Percentiles rank a stretch among this genome's conserved stretches.
These are phyloP conservation scores for Eumacrocentrus americanus DNA, from an alignment of 2,888 invertebrate genomes.

Conservation along the genomic window DNA sequence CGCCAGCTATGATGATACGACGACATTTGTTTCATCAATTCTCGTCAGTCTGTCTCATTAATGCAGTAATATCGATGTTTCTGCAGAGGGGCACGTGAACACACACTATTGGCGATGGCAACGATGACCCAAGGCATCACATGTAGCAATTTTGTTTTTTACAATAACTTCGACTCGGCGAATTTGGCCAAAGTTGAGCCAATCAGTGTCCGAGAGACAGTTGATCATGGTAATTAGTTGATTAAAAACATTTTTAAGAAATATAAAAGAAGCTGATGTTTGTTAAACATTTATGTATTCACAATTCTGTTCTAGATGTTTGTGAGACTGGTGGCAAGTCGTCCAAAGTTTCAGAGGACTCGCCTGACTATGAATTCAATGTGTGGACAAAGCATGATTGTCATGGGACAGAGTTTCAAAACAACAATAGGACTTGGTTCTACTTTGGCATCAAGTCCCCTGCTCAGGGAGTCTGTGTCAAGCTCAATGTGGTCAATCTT, in stretches of 20 bases:
- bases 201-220: conserved; percentile 60
- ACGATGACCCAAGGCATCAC: conserved; percentile 63
- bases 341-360: conserved; percentile 57
- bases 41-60: conserved; percentile 7
- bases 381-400: conserved; percentile 91
- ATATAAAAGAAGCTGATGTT: neutral
- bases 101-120: conserved; percentile 45
- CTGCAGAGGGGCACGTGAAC: neutral
- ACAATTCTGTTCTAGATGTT: conserved; percentile 27
- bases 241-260: conserved; percentile 63
- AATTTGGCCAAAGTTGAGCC: conserved; percentile 84
- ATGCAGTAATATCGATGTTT: conserved; percentile 15
- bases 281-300: neutral
- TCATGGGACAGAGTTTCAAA: conserved; percentile 84
- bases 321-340: conserved; percentile 33
- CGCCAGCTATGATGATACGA: conserved; percentile 1
- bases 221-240: conserved; percentile 51
- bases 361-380: conserved; percentile 81
- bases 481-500: conserved; percentile 84
- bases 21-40: conserved; percentile 21
- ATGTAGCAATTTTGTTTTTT: conserved; percentile 80
- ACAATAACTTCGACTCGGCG: conserved; percentile 89
- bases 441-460: conserved; percentile 79
- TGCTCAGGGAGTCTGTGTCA: conserved; percentile 67
- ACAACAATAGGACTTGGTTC: conserved; percentile 92